phyloP scores from a whole-genome alignment of 2,888 invertebrate species.

The Drosophila niveifrons region DNA sequence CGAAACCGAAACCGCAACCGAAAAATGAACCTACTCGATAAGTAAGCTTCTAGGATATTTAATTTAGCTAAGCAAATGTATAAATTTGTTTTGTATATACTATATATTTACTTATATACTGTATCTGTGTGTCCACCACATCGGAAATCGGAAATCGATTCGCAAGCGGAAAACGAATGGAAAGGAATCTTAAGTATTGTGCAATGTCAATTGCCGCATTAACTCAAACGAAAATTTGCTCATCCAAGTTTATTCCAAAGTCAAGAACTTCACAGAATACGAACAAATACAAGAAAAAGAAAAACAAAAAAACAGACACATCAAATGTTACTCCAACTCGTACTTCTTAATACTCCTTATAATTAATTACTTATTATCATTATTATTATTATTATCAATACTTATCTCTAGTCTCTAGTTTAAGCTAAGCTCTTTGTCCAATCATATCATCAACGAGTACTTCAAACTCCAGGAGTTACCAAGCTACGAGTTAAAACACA shows the following conservation, averaged over 20 bases:
- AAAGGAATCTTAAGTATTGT: slow-evolving; percentile 49
- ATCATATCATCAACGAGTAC: slow-evolving; percentile 63
- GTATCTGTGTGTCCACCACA: slow-evolving; percentile 11
- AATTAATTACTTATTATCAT: slow-evolving; percentile 31
- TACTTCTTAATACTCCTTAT: slow-evolving; percentile 37
- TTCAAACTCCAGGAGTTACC: slow-evolving; percentile 30
- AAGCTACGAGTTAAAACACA: slow-evolving; percentile 15
- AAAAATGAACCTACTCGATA: slow-evolving; percentile 14
- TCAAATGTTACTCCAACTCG: slow-evolving; percentile 18
- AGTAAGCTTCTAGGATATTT: slow-evolving; percentile 47
- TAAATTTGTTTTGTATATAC: slow-evolving; percentile 29
- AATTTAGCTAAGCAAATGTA: slow-evolving; percentile 46
- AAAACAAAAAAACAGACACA: not conserved
- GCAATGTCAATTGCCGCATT: slow-evolving; percentile 60
- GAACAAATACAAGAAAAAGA: not conserved
- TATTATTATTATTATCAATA: slow-evolving; percentile 6
- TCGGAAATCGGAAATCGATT: slow-evolving; percentile 16
- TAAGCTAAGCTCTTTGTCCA: slow-evolving; percentile 61
- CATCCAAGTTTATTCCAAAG: slow-evolving; percentile 66
- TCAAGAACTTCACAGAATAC: slow-evolving; percentile 38
- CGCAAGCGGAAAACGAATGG: slow-evolving; percentile 16
- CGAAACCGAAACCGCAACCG: too few species aligned
- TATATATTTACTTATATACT: slow-evolving; percentile 23
- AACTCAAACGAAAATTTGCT: slow-evolving; percentile 69
- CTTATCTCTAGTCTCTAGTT: slow-evolving; percentile 4